These are phyloP conservation scores for Caiman crocodilus DNA, from an alignment of 2,797 vertebrate genomes.

Conservation along the genomic window DNA sequence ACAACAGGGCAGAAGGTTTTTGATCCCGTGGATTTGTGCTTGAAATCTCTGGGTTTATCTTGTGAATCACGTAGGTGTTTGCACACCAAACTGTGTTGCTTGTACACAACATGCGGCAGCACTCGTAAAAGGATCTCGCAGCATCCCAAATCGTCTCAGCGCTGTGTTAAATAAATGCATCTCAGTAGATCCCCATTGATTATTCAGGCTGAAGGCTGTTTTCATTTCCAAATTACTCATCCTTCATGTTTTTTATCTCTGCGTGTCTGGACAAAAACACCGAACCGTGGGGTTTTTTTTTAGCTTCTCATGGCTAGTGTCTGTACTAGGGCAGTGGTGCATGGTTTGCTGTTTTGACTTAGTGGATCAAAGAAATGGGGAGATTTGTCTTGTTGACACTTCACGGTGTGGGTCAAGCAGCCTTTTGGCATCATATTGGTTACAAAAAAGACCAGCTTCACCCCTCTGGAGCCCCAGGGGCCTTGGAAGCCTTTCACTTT, in stretches of 20 bases:
- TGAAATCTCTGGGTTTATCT: too few relatives aligned
- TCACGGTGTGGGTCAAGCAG: not conserved
- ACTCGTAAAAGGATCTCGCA: too few relatives aligned
- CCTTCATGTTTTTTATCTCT: not conserved
- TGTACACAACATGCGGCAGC: too few relatives aligned
- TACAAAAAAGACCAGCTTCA: not conserved
- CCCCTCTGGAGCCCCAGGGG: not conserved
- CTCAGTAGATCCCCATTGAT: slow-evolving; percentile 32
- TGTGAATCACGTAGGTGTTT: too few relatives aligned
- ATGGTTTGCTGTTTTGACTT: not conserved
- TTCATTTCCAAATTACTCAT: not conserved
- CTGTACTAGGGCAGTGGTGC: not conserved
- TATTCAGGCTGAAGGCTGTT: not conserved
- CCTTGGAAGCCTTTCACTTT: not conserved
- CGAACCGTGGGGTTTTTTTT: too few relatives aligned
- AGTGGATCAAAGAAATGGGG: fast-evolving
- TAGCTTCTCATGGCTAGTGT: not conserved
- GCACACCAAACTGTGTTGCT: too few relatives aligned
- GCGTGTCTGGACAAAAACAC: not conserved
- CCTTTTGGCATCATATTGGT: not conserved
- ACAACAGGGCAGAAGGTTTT: too few relatives aligned
- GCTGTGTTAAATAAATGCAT: slow-evolving; percentile 48
- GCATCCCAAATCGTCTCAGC: too few relatives aligned
- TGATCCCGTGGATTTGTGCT: too few relatives aligned
- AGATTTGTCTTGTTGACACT: not conserved